Conservation (phyloP, 2,113 vertebrate genomes). For the Dipodomys merriami region DNA sequence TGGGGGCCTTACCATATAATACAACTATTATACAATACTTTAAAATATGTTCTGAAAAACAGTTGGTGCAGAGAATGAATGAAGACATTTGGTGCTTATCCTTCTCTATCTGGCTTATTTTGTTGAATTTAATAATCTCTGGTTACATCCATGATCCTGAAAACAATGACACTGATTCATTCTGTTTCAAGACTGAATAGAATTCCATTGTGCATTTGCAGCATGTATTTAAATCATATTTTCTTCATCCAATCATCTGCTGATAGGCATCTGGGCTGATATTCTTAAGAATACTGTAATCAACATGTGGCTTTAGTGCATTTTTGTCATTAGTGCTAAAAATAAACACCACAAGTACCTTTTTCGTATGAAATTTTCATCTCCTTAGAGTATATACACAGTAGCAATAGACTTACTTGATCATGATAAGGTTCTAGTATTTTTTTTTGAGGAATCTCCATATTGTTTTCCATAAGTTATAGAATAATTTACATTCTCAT, state of each 20-base stretch:
- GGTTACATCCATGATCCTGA: too few species aligned
- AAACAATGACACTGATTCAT: too few species aligned
- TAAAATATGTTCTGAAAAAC: too few species aligned
- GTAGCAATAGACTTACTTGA: not conserved
- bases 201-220: too few species aligned
- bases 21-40: too few species aligned
- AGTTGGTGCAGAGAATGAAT: not conserved
- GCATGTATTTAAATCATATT: too few species aligned
- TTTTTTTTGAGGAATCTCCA: not conserved
- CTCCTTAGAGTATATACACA: not conserved
- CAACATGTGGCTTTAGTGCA: not conserved
- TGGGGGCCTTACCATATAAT: too few species aligned
- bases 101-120: not conserved
- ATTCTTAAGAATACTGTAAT: not conserved
- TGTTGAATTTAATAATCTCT: too few species aligned
- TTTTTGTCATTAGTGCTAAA: too few species aligned
- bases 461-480: not conserved
- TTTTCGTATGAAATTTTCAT: not conserved
- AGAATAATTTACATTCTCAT: not conserved
- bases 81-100: not conserved
- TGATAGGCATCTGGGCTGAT: too few species aligned
- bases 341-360: not conserved
- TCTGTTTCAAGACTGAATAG: too few species aligned
- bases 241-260: not conserved
- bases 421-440: not conserved